These are phyloP conservation scores for Fulmarus glacialis DNA, from an alignment of 2,113 vertebrate species.

Conservation along the genomic window DNA sequence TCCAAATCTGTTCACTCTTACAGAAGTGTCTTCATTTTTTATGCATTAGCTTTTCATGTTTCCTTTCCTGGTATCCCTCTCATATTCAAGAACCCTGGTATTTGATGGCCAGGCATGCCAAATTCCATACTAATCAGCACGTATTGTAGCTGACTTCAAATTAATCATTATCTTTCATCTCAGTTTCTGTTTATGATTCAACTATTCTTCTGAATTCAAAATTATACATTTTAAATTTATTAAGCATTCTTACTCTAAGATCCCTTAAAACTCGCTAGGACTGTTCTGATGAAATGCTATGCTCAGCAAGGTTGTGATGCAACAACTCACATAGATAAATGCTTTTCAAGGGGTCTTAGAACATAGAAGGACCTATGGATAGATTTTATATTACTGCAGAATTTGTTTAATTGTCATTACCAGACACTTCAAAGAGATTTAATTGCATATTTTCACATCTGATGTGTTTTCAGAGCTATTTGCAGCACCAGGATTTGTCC, in stretches of 20 bases:
- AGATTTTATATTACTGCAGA: background rate
- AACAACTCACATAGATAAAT: background rate
- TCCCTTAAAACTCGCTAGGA: background rate
- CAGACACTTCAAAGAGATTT: background rate
- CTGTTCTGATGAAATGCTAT: background rate
- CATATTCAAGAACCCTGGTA: background rate
- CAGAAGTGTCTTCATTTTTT: background rate
- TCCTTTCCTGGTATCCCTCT: background rate
- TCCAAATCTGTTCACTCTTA: background rate
- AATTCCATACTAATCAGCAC: background rate
- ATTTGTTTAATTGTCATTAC: background rate
- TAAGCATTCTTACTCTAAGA: background rate
- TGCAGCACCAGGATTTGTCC: background rate
- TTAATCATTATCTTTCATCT: background rate
- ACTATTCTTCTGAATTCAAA: background rate
- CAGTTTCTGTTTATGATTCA: background rate
- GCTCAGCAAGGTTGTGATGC: background rate
- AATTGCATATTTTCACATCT: conserved; percentile 1
- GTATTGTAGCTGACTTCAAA: background rate
- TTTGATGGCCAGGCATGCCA: background rate
- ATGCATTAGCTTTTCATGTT: background rate
- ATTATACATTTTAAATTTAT: background rate
- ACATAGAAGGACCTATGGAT: background rate
- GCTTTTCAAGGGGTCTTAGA: background rate
- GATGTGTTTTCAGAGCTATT: conserved; percentile 15